A percentile compares a stretch with the other conserved stretches of the same genome.
Conservation (phyloP, 2,888 invertebrate genomes). For the Dasysyrphus tricinctus region DNA sequence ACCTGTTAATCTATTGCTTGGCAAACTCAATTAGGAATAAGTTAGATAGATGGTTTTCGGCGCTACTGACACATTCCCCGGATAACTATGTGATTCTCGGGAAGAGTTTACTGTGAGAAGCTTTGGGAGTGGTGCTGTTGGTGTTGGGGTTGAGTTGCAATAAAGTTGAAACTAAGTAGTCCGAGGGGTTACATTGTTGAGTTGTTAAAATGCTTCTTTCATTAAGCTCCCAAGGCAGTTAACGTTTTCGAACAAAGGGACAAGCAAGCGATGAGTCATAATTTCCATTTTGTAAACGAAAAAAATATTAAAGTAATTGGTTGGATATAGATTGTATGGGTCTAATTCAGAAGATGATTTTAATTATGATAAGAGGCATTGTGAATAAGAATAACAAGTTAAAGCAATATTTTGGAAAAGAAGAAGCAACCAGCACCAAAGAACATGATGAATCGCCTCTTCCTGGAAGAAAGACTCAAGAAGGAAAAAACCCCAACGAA, state of each 20-base stretch:
- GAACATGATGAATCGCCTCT: too few species aligned
- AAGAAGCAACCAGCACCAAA: too few species aligned
- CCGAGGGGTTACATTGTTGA: not conserved
- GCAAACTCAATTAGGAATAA: conserved; percentile 70
- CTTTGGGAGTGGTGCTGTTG: not conserved
- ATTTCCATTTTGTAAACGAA: too few species aligned
- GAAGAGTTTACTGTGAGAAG: conserved; percentile 28
- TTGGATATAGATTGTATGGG: too few species aligned
- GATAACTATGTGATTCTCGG: conserved; percentile 30
- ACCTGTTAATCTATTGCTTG: conserved; percentile 65
- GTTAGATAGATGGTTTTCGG: conserved; percentile 59
- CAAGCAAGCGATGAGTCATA: too few species aligned
- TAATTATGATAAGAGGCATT: too few species aligned
- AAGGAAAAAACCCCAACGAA: too few species aligned
- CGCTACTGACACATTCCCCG: conserved; percentile 54
- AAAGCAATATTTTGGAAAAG: too few species aligned
- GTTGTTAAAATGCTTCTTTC: not conserved
- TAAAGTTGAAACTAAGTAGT: not conserved
- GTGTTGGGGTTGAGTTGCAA: not conserved
- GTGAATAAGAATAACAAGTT: too few species aligned
- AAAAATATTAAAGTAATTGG: too few species aligned
- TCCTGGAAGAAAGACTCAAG: too few species aligned
- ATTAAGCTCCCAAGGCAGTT: not conserved
- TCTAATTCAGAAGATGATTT: too few species aligned
- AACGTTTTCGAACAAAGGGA: not conserved